These are phyloP conservation scores for Coelinius sp. DNA, from an alignment of 2,888 invertebrate genomes.

Conservation along the genomic window DNA sequence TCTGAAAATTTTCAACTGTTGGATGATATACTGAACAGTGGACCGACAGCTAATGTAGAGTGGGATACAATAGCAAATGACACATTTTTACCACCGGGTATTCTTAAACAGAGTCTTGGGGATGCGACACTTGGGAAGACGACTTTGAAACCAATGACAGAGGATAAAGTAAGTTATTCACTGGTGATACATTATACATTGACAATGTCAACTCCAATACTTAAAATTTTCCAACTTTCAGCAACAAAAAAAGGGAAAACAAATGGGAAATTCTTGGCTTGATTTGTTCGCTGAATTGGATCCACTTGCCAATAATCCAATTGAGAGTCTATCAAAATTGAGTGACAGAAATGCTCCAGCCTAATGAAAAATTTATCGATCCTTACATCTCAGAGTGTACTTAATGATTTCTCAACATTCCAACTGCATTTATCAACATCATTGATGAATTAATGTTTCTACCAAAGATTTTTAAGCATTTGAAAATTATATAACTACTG, in stretches of 20 bases:
- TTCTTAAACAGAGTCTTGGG: slow-evolving; percentile 66
- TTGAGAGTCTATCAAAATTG: slow-evolving; percentile 61
- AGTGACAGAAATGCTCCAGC: slow-evolving; percentile 64
- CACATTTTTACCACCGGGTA: slow-evolving; percentile 64
- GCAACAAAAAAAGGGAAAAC: slow-evolving; percentile 60
- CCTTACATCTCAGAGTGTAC: not conserved
- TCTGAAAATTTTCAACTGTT: slow-evolving; percentile 62
- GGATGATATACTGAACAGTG: slow-evolving; percentile 59
- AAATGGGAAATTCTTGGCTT: slow-evolving; percentile 82
- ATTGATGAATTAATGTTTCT: slow-evolving; percentile 39
- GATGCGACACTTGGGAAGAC: slow-evolving; percentile 55
- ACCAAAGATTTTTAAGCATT: slow-evolving; percentile 43
- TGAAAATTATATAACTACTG: slow-evolving; percentile 18
- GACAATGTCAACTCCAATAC: not conserved
- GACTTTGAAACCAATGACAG: slow-evolving; percentile 6
- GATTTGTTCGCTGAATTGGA: slow-evolving; percentile 94
- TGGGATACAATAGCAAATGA: slow-evolving; percentile 61
- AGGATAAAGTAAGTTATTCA: slow-evolving; percentile 50
- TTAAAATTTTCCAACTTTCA: slow-evolving; percentile 25
- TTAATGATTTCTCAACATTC: slow-evolving; percentile 28
- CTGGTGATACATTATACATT: too few species aligned
- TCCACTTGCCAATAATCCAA: slow-evolving; percentile 89
- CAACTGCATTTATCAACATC: slow-evolving; percentile 22
- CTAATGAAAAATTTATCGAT: slow-evolving; percentile 48
- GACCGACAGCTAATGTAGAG: slow-evolving; percentile 48